Conservation (phyloP, 2,113 vertebrate species). For the Romanogobio albipinnatus region DNA sequence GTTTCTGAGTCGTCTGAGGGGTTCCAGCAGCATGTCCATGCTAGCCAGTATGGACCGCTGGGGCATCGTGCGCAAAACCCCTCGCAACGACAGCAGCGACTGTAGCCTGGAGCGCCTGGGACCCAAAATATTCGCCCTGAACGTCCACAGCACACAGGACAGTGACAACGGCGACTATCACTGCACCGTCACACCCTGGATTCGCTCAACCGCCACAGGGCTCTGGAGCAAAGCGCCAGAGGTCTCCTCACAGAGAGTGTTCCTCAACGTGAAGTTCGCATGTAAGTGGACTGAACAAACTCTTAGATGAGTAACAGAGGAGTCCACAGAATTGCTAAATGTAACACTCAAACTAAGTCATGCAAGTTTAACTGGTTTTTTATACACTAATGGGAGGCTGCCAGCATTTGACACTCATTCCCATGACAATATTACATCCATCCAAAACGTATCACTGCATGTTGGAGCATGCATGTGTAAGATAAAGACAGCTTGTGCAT, state of each 20-base stretch:
- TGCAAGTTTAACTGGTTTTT: background rate
- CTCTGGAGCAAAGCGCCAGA: conserved; percentile 84
- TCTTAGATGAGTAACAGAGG: background rate
- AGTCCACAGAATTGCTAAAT: background rate
- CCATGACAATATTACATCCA: background rate
- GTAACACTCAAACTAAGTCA: background rate
- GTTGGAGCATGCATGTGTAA: background rate
- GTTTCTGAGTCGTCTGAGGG: conserved; percentile 82
- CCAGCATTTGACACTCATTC: background rate
- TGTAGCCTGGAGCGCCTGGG: conserved; percentile 84
- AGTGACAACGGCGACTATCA: conserved; percentile 89
- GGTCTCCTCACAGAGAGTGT: conserved; percentile 80
- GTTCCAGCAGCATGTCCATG: conserved; percentile 65
- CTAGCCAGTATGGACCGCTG: conserved; percentile 83
- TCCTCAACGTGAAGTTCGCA: conserved; percentile 88
- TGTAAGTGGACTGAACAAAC: conserved; percentile 73
- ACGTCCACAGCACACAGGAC: conserved; percentile 84
- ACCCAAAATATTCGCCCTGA: conserved; percentile 78
- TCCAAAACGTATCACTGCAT: background rate
- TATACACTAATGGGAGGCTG: background rate
- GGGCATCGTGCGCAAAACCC: conserved; percentile 78
- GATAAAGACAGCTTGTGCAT: background rate
- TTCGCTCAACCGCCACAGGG: conserved; percentile 75
- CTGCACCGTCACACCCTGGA: conserved; percentile 87
- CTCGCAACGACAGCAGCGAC: conserved; percentile 84